A percentile compares a stretch with the other conserved stretches of the same genome.
Conservation (phyloP, 2,113 vertebrate genomes). For the Percina caprodes region DNA sequence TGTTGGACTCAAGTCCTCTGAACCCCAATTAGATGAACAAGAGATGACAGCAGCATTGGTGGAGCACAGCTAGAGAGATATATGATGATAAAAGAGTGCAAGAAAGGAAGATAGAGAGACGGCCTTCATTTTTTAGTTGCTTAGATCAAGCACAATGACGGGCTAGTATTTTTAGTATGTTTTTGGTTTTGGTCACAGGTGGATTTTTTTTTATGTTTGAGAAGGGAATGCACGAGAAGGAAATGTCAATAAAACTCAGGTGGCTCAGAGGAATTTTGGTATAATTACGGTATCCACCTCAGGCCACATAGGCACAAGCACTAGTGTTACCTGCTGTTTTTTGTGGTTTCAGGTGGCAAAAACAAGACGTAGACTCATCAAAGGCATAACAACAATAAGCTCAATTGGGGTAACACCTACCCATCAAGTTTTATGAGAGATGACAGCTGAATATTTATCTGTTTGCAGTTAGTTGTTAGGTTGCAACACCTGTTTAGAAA, state of each 20-base stretch:
- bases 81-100: conserved; percentile 39
- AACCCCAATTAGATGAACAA: conserved; percentile 78
- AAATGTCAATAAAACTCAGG: conserved; percentile 11
- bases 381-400: background rate
- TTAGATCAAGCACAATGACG: background rate
- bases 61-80: conserved; percentile 48
- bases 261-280: background rate
- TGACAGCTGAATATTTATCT: background rate
- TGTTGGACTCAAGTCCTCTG: conserved; percentile 51
- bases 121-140: conserved; percentile 17
- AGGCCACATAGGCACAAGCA: conserved; percentile 7
- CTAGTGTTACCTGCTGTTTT: background rate
- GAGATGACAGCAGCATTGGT: conserved; percentile 71
- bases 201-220: conserved; percentile 21
- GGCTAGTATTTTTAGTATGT: background rate
- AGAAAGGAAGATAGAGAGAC: conserved; percentile 1
- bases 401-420: background rate
- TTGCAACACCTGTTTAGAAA: conserved; percentile 23
- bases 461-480: background rate
- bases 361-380: background rate
- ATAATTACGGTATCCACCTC: conserved; percentile 4
- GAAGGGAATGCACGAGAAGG: background rate
- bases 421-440: conserved; percentile 4
- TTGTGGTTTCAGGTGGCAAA: background rate
- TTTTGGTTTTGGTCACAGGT: conserved; percentile 1